Conservation (phyloP, 2,113 vertebrate genomes). For the Ascaphus truei region DNA sequence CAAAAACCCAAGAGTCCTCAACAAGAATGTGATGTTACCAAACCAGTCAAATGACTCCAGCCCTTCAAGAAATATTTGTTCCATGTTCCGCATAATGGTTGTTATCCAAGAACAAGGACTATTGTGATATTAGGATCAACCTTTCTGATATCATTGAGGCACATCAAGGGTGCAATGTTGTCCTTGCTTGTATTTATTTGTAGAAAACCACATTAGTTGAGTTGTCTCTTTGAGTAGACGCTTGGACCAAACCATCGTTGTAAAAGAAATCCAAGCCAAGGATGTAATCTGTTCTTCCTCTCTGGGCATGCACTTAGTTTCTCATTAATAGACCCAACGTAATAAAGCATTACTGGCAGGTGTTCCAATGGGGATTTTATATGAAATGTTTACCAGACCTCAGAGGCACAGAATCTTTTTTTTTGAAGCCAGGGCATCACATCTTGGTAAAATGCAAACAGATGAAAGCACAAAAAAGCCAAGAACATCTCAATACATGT, state of each 20-base stretch:
- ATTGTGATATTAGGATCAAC: neutral
- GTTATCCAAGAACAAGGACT: neutral
- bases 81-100: neutral
- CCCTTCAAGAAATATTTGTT: neutral
- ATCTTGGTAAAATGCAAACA: too few species aligned
- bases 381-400: too few species aligned
- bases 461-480: too few species aligned
- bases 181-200: neutral
- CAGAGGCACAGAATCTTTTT: too few species aligned
- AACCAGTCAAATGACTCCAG: neutral
- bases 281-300: constrained; percentile 31
- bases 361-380: too few species aligned
- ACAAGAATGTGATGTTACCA: constrained; percentile 6
- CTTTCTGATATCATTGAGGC: neutral
- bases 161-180: neutral
- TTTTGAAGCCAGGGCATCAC: too few species aligned
- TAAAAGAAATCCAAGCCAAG: constrained; percentile 31
- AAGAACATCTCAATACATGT: too few species aligned
- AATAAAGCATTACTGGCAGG: neutral
- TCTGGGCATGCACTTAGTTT: neutral
- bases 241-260: constrained; percentile 5
- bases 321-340: neutral
- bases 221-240: neutral
- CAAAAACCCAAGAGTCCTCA: neutral
- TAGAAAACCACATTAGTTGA: neutral